Percentiles rank a stretch among this genome's conserved stretches.
phyloP scores from a whole-genome alignment of 2,797 vertebrate species.

The Rhabdomys pumilio region DNA sequence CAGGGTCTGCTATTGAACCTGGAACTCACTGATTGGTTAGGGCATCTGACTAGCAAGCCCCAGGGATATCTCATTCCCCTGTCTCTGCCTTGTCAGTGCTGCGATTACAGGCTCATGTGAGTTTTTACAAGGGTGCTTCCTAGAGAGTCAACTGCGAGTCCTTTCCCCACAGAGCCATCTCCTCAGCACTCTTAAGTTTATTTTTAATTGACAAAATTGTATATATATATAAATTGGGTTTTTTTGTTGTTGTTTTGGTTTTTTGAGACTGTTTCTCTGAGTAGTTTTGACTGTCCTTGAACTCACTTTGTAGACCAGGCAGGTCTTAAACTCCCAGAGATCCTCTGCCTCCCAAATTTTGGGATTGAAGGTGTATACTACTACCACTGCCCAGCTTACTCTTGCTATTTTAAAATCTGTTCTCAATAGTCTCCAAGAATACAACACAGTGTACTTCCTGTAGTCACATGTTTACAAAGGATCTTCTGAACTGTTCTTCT shows the following conservation, averaged over 20 bases:
- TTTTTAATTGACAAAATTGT: slow-evolving; percentile 36
- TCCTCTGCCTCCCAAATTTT: neutral
- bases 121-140: neutral
- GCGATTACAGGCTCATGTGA: neutral
- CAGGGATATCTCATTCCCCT: neutral
- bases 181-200: neutral
- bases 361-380: neutral
- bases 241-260: neutral
- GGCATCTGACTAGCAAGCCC: neutral
- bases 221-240: neutral
- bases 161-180: neutral
- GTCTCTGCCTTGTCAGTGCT: neutral
- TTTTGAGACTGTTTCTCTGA: neutral
- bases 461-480: neutral
- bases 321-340: neutral
- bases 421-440: neutral
- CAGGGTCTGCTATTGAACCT: neutral
- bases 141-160: neutral
- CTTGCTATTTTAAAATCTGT: neutral
- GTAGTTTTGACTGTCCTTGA: neutral
- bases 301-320: neutral
- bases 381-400: neutral
- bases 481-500: neutral
- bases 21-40: neutral
- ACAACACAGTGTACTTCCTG: neutral